A percentile compares a stretch with the other conserved stretches of the same genome.
phyloP scores from a whole-genome alignment of 1,140 invertebrate genomes.

The Drosophila varians region DNA sequence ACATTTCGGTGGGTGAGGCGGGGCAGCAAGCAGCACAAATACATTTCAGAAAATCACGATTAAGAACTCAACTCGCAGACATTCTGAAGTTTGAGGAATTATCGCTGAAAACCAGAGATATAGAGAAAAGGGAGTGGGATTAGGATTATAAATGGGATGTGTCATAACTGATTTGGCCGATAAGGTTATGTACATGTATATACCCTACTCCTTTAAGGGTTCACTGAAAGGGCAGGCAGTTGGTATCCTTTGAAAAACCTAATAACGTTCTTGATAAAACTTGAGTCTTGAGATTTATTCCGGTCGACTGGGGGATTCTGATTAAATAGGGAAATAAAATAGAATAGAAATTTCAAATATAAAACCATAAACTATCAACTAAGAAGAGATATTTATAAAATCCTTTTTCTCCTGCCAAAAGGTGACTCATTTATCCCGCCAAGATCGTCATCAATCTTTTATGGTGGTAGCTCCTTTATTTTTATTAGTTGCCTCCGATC shows the following conservation, averaged over 20 bases:
- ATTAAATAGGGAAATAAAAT: too few relatives aligned
- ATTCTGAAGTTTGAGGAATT: slow-evolving; percentile 29
- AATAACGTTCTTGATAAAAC: neutral
- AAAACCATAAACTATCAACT: too few relatives aligned
- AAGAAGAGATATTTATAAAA: too few relatives aligned
- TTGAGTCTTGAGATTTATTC: neutral
- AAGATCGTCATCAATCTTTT: slow-evolving; percentile 26
- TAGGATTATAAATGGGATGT: slow-evolving; percentile 6
- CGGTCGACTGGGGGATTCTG: neutral
- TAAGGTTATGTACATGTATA: neutral
- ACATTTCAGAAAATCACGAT: slow-evolving; percentile 35
- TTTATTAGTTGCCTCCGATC: slow-evolving; percentile 9
- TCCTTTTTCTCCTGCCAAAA: neutral
- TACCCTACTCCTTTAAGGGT: neutral
- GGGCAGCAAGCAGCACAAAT: slow-evolving; percentile 4
- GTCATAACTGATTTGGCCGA: neutral
- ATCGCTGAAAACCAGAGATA: slow-evolving; percentile 23
- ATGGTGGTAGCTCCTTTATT: slow-evolving; percentile 29
- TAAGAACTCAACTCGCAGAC: slow-evolving; percentile 43
- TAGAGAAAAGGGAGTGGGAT: neutral
- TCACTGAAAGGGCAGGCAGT: too few relatives aligned
- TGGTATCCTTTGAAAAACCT: neutral
- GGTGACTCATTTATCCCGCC: slow-evolving; percentile 20
- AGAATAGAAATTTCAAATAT: too few relatives aligned
- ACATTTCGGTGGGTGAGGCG: neutral